Percentiles rank a stretch among this genome's conserved stretches.
These are phyloP conservation scores for Ochotona princeps DNA, from an alignment of 2,113 vertebrate genomes.

Conservation along the genomic window DNA sequence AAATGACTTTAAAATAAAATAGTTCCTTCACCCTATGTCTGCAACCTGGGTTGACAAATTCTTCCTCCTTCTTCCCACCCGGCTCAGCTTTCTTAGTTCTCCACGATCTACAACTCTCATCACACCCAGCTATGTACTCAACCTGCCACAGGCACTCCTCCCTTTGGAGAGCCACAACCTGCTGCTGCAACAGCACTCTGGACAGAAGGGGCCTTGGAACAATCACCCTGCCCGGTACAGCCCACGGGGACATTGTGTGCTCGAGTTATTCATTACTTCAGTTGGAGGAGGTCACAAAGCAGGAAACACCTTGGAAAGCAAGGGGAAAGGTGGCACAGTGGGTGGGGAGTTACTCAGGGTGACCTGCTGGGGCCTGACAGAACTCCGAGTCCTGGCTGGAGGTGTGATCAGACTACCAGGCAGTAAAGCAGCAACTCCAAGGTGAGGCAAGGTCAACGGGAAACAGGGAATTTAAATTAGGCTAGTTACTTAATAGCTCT, in stretches of 20 bases:
- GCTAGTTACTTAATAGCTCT: constrained; percentile 48
- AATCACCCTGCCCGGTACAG: constrained; percentile 40
- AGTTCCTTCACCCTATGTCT: background rate
- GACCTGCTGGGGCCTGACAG: constrained; percentile 49
- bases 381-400: background rate
- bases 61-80: background rate
- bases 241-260: constrained; percentile 59
- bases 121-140: background rate
- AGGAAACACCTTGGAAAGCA: constrained; percentile 24
- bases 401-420: background rate
- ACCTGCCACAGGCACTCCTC: constrained; percentile 12
- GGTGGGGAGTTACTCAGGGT: constrained; percentile 65
- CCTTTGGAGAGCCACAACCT: constrained; percentile 8
- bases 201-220: constrained; percentile 51
- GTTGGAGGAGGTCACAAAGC: constrained; percentile 66
- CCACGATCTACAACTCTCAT: background rate
- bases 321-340: constrained; percentile 54
- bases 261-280: constrained; percentile 73
- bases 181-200: constrained; percentile 18
- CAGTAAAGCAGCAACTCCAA: constrained; percentile 42
- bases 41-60: background rate
- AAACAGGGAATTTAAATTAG: constrained; percentile 56
- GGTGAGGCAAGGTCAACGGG: constrained; percentile 69
- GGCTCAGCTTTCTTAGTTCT: background rate
- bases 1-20: too few relatives aligned